Conservation (phyloP, 1,140 invertebrate species). For the Harpegnathos saltator region DNA sequence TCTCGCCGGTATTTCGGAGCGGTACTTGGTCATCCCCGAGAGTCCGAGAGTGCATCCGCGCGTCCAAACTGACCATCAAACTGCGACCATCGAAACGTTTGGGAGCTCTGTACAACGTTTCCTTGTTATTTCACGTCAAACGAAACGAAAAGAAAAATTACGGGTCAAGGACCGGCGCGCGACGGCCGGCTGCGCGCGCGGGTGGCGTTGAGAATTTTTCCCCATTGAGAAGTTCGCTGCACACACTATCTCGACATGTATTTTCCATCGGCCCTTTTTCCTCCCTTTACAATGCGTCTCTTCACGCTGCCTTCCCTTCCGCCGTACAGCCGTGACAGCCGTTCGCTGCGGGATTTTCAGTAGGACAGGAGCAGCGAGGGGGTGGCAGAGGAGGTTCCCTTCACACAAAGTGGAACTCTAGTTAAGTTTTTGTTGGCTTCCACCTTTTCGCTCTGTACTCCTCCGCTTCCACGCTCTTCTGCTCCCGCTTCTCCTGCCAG, state of each 20-base stretch:
- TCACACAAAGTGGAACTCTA: slow-evolving; percentile 67
- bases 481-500: background rate
- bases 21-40: too few relatives aligned
- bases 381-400: too few relatives aligned
- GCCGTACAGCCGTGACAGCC: slow-evolving; percentile 46
- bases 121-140: too few relatives aligned
- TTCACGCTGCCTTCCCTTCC: slow-evolving; percentile 58
- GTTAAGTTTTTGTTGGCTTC: slow-evolving; percentile 71
- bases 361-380: too few relatives aligned
- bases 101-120: too few relatives aligned
- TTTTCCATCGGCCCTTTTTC: slow-evolving; percentile 56
- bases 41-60: too few relatives aligned
- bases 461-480: background rate
- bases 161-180: too few relatives aligned
- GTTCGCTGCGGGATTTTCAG: slow-evolving; percentile 65
- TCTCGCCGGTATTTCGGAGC: too few relatives aligned
- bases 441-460: slow-evolving; percentile 11
- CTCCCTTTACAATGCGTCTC: slow-evolving; percentile 54
- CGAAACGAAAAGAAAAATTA: too few relatives aligned
- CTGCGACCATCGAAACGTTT: too few relatives aligned
- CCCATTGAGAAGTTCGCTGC: slow-evolving; percentile 21
- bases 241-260: slow-evolving; percentile 1
- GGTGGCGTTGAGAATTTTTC: slow-evolving; percentile 30
- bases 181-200: background rate
- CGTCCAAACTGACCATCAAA: too few relatives aligned